Conservation (phyloP, 2,888 invertebrate species). For the Nowickia ferox region DNA sequence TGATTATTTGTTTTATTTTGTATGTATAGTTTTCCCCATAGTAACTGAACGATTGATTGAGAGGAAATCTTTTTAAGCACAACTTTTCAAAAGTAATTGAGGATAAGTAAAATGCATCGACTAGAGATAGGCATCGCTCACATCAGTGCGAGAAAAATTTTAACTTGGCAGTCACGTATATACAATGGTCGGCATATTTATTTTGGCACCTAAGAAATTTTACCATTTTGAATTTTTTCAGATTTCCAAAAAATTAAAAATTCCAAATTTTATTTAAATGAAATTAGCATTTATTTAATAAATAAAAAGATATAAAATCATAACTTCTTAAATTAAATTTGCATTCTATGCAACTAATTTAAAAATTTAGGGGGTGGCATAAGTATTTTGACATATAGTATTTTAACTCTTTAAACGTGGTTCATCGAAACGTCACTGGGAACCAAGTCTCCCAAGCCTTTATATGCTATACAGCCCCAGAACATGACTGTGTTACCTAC, state of each 20-base stretch:
- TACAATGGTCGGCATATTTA: too few species aligned
- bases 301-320: background rate
- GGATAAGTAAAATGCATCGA: background rate
- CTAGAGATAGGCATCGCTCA: background rate
- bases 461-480: conserved; percentile 37
- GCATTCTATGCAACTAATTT: too few species aligned
- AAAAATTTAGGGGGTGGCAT: too few species aligned
- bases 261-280: too few species aligned
- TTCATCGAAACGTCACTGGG: conserved; percentile 37
- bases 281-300: conserved; percentile 24
- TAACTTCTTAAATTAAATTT: too few species aligned
- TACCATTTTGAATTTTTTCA: too few species aligned
- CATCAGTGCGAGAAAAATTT: too few species aligned
- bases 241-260: too few species aligned
- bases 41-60: background rate
- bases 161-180: too few species aligned
- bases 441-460: conserved; percentile 51
- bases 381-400: too few species aligned
- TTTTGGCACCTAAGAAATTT: too few species aligned
- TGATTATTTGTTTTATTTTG: conserved; percentile 29
- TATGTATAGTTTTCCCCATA: background rate
- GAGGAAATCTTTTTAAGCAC: background rate
- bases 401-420: background rate
- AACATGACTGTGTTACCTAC: conserved; percentile 38
- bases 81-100: background rate